Base-by-base conservation (phyloP, 2,888 invertebrate genomes). In the Pardosa pseudoannulata region DNA sequence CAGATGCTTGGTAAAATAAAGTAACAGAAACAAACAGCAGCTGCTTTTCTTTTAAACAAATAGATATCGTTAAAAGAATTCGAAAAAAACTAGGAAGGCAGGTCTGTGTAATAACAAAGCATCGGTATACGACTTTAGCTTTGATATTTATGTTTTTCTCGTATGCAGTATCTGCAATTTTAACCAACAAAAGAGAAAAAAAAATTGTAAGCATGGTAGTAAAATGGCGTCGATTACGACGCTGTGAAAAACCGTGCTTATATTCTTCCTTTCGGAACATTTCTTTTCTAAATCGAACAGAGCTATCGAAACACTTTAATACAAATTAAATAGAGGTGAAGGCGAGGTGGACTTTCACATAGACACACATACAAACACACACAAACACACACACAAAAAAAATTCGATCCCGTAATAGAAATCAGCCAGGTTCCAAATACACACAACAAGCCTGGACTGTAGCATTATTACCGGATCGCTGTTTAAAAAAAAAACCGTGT, bases 131-230 rank as follows among this genome's bases (percentile, higher is more conserved):
- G 64, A 70, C 62, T 82, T 75, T 70, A 82, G 71, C 75, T 68
- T 75, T 50, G 64, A 75, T 64, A 76, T 75, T 76, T 82, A 75
- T 71, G 70, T 83, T 83, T 82, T 73, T 79, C 86, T 79, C 68
- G 86, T 86, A 86, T 86, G 86, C 86, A 86, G 86, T 86, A 86
- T 86, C 86, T 86, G 86, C 86, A 86, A 64, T 86, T 79, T 86
- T 86, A 36, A 68, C 50, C 31, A 19, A 13, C 19, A 68, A 32
- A 65, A 65, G 16, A 29, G 7, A 46, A 46, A 13, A 46, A 6
- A 46, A 16, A 46, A 36, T 7, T 11, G n/a, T n/a, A 16, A 46
- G 41, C 9, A 46, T 16, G 41, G 41, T 23, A 56, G 23, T 7
- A 36, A 56, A 56, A 56, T 56, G 56, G 56, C 56, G 56, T 56